A percentile compares a stretch with the other conserved stretches of the same genome.
Evolutionary conservation across 2,797 vertebrate species (phyloP).

Genomic region (Columba guinea): DNA sequence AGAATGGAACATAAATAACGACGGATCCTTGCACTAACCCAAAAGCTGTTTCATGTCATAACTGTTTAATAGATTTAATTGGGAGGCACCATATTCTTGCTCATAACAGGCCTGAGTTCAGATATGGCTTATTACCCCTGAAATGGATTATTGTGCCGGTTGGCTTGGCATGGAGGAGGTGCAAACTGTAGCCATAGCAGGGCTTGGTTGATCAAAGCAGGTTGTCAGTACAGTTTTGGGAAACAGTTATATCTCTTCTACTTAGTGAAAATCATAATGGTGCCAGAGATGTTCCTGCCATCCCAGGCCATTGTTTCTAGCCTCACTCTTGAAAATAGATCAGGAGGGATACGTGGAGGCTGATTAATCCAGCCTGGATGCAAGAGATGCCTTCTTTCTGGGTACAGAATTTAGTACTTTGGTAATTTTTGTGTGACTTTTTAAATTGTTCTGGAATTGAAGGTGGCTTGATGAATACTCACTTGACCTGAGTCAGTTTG

Average conservation of each 20-base stretch:
- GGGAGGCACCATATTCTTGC: neutral
- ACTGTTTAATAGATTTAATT: rapidly evolving
- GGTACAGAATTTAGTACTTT: neutral
- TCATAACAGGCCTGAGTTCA: neutral
- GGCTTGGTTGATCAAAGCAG: neutral
- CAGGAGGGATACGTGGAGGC: neutral
- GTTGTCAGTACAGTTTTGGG: neutral
- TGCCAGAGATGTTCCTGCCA: neutral
- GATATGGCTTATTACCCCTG: rapidly evolving
- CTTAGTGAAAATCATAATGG: neutral
- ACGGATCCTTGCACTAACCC: rapidly evolving
- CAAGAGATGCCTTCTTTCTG: neutral
- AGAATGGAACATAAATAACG: rapidly evolving
- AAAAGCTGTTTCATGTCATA: rapidly evolving
- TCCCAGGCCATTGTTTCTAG: neutral
- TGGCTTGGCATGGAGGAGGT: rapidly evolving
- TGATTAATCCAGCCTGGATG: neutral
- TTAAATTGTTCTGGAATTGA: neutral
- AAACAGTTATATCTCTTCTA: neutral
- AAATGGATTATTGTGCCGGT: rapidly evolving
- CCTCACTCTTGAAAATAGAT: neutral
- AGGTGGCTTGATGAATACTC: neutral
- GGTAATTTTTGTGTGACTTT: neutral
- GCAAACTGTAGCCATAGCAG: rapidly evolving
- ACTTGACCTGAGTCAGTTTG: neutral